Conservation (phyloP, 2,888 invertebrate species). For the Podabrus alpinus region DNA sequence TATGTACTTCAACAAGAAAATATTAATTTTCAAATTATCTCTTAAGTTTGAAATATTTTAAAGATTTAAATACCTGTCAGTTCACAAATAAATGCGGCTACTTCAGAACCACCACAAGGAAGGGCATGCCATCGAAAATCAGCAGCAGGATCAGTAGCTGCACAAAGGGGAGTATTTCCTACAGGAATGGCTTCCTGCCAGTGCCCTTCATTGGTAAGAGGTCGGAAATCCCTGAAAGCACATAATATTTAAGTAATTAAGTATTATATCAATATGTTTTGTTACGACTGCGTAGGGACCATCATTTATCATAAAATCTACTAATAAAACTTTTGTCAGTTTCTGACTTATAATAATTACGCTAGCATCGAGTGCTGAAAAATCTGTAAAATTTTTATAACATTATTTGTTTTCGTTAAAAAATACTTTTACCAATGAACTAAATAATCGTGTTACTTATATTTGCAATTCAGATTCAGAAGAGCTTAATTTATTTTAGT, state of each 20-base stretch:
- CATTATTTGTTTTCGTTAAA: neutral
- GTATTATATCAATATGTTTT: neutral
- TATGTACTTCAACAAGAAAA: neutral
- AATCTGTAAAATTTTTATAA: too few species aligned
- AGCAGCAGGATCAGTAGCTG: constrained; percentile 74
- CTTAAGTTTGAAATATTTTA: neutral
- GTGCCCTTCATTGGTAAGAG: constrained; percentile 67
- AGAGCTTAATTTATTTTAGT: neutral
- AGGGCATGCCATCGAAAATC: constrained; percentile 80
- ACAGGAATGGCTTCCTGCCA: constrained; percentile 72
- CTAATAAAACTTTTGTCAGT: too few species aligned
- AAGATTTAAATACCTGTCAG: constrained; percentile 65
- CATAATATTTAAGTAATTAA: neutral
- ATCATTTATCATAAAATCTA: too few species aligned
- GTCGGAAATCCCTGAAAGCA: constrained; percentile 61
- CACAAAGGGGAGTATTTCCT: constrained; percentile 67
- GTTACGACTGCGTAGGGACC: neutral
- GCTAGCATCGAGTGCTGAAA: too few species aligned
- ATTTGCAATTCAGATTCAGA: neutral
- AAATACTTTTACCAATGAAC: neutral
- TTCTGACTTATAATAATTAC: too few species aligned
- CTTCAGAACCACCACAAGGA: constrained; percentile 75
- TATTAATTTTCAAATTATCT: neutral
- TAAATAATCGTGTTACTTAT: neutral
- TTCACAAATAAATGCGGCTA: constrained; percentile 80